Evolutionary conservation across 2,888 invertebrate genomes (phyloP).

Genomic region (Eupithecia insigniata): DNA sequence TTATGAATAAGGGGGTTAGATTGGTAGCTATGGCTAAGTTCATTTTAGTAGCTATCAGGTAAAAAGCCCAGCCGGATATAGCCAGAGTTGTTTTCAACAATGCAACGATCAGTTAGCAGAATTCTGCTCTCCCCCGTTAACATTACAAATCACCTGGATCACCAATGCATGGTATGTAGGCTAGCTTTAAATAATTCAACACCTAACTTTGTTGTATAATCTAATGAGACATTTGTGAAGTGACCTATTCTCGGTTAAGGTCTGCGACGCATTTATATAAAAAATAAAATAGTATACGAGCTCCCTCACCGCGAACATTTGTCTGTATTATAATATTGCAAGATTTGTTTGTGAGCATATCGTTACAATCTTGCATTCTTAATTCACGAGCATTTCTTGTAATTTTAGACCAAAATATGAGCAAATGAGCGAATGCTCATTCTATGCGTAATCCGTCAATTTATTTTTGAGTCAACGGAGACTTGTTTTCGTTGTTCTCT

Average conservation of each 20-base stretch:
- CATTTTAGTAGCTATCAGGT: not conserved
- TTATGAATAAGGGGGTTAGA: too few species aligned
- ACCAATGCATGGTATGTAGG: conserved; percentile 40
- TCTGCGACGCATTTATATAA: not conserved
- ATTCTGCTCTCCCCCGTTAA: conserved; percentile 35
- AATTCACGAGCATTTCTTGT: not conserved
- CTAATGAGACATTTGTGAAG: conserved; percentile 40
- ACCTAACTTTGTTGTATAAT: conserved; percentile 35
- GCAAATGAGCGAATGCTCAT: not conserved
- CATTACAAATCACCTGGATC: conserved; percentile 42
- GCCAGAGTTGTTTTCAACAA: not conserved
- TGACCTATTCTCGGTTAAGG: not conserved
- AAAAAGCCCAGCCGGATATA: not conserved
- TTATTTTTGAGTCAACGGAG: too few species aligned
- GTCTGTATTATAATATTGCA: not conserved
- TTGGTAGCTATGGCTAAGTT: too few species aligned
- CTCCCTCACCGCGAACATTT: not conserved
- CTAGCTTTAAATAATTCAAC: conserved; percentile 46
- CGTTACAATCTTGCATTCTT: not conserved
- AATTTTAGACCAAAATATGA: not conserved
- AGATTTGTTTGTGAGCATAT: not conserved
- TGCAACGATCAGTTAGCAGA: conserved; percentile 20
- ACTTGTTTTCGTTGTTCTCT: not conserved
- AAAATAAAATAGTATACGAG: not conserved
- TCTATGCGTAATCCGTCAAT: not conserved